Evolutionary conservation across 2,888 invertebrate species (phyloP).

Genomic region (Scaptomyza polygonia): DNA sequence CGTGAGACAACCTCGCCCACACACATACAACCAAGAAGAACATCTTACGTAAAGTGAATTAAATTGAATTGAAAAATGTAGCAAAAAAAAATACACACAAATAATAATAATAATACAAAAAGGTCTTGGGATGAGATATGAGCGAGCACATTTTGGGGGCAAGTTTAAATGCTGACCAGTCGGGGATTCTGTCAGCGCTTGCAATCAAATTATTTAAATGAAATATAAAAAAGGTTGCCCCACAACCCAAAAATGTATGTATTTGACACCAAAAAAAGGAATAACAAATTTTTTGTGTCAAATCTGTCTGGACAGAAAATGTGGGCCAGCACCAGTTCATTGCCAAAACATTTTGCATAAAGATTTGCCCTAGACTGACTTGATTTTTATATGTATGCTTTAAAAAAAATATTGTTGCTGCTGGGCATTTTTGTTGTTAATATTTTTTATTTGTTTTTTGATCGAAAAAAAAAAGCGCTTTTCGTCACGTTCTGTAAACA

Average conservation of each 20-base stretch:
- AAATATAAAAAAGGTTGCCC: constrained; percentile 71
- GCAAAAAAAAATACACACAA: constrained; percentile 20
- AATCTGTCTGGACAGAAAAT: constrained; percentile 57
- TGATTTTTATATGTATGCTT: constrained; percentile 8
- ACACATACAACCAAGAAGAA: constrained; percentile 20
- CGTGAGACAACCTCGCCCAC: constrained; percentile 51
- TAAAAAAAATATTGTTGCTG: constrained; percentile 38
- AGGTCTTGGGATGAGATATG: constrained; percentile 17
- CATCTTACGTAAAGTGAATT: constrained; percentile 64
- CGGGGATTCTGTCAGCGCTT: constrained; percentile 55
- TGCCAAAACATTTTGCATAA: constrained; percentile 57
- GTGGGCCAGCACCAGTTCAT: constrained; percentile 44
- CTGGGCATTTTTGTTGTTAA: too few species aligned
- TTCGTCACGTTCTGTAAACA: constrained; percentile 76
- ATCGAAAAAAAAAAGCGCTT: constrained; percentile 63
- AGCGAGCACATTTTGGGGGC: constrained; percentile 11
- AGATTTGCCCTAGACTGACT: constrained; percentile 47
- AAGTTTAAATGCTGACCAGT: constrained; percentile 66
- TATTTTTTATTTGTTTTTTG: constrained; percentile 25
- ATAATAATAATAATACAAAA: constrained; percentile 46
- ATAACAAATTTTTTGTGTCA: constrained; percentile 30
- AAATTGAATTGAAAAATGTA: constrained; percentile 78
- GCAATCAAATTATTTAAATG: constrained; percentile 79
- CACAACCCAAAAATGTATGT: not conserved
- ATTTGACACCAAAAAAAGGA: constrained; percentile 6